Evolutionary conservation across 2,113 vertebrate species (phyloP).

Genomic region (Ptilorrhoa leucosticta): DNA sequence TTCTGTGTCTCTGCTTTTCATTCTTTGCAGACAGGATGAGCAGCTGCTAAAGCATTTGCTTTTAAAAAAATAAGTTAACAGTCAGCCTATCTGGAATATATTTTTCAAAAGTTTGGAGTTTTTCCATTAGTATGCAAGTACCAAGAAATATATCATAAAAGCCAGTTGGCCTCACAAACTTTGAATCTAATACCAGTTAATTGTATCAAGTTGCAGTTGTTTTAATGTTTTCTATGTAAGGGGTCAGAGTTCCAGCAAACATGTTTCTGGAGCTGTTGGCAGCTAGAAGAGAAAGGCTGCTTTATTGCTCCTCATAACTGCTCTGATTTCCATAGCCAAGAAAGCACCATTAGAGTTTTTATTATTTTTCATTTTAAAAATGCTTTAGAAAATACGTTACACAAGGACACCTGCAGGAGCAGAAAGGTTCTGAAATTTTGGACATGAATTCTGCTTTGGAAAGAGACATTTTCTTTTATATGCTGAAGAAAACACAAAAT

Average conservation of each 20-base stretch:
- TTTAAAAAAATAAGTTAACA: constrained; percentile 4
- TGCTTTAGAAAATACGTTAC: background rate
- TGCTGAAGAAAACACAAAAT: background rate
- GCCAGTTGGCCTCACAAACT: constrained; percentile 52
- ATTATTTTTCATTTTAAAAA: constrained; percentile 61
- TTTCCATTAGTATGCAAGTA: constrained; percentile 47
- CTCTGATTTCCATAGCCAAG: constrained; percentile 44
- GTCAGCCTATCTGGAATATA: constrained; percentile 48
- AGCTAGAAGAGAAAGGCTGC: constrained; percentile 24
- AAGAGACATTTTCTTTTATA: background rate
- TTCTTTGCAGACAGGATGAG: constrained; percentile 10
- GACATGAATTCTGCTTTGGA: background rate
- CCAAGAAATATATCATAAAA: constrained; percentile 58
- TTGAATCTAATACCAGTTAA: constrained; percentile 53
- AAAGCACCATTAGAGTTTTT: constrained; percentile 24
- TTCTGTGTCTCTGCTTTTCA: background rate
- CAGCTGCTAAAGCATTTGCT: constrained; percentile 30
- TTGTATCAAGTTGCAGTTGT: constrained; percentile 62
- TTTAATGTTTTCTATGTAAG: constrained; percentile 57
- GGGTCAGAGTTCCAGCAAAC: constrained; percentile 62
- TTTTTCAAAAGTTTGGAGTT: constrained; percentile 44
- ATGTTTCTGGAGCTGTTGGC: constrained; percentile 59
- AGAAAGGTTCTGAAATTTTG: background rate
- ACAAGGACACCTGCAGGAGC: constrained; percentile 51
- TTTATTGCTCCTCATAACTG: constrained; percentile 58